These are phyloP conservation scores for Marisa cornuarietis DNA, from an alignment of 1,140 invertebrate genomes.

Conservation along the genomic window DNA sequence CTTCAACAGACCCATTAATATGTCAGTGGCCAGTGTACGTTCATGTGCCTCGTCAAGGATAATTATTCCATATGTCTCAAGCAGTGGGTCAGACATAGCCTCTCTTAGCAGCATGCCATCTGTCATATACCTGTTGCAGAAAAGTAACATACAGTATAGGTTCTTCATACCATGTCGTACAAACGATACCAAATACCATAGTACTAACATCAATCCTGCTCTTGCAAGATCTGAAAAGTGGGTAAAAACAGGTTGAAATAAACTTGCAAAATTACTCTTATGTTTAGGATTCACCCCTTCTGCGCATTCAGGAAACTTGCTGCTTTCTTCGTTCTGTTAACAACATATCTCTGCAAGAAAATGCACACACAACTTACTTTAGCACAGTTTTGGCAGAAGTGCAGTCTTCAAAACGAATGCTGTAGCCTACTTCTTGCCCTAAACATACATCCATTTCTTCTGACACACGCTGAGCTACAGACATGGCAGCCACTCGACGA, in stretches of 20 bases:
- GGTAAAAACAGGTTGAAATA: too few relatives aligned
- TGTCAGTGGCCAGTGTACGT: constrained; percentile 97
- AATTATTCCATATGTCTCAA: constrained; percentile 94
- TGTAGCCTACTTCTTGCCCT: constrained; percentile 98
- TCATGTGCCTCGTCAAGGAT: constrained; percentile 99
- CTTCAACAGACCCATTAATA: constrained; percentile 97
- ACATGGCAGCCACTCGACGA: constrained; percentile 97
- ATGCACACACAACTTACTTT: constrained; percentile 69
- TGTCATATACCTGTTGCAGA: constrained; percentile 86
- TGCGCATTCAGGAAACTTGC: too few relatives aligned
- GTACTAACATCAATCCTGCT: too few relatives aligned
- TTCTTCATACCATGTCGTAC: too few relatives aligned
- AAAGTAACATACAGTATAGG: background rate
- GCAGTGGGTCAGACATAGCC: constrained; percentile 98
- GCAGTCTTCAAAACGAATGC: constrained; percentile 99
- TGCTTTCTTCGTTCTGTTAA: background rate
- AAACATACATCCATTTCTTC: constrained; percentile 99
- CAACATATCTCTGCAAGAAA: background rate
- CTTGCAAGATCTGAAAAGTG: too few relatives aligned
- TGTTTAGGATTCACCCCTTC: too few relatives aligned
- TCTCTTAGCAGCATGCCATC: constrained; percentile 99
- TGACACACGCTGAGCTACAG: constrained; percentile 95
- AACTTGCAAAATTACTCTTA: too few relatives aligned
- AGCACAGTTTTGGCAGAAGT: constrained; percentile 92
- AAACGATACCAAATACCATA: too few relatives aligned